These are phyloP conservation scores for Lacerta bilineata DNA, from an alignment of 2,797 vertebrate species.

Conservation along the genomic window DNA sequence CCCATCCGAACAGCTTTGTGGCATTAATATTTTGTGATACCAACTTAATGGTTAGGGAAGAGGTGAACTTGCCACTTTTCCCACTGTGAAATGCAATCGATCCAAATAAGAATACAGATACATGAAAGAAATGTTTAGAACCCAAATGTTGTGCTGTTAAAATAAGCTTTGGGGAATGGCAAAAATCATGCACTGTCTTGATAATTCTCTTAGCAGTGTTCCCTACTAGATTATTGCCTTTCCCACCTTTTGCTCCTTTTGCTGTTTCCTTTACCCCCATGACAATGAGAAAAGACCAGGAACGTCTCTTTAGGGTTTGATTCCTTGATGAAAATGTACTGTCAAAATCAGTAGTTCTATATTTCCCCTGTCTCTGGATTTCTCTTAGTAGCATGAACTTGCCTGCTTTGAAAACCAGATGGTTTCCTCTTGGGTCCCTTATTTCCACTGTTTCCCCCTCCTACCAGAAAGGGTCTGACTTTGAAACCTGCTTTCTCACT, in stretches of 20 bases:
- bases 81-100: background rate
- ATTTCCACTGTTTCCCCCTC: slow-evolving; percentile 41
- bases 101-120: background rate
- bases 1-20: background rate
- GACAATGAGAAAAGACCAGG: slow-evolving; percentile 25
- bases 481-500: slow-evolving; percentile 59
- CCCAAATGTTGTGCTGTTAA: background rate
- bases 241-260: background rate
- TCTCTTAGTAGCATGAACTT: slow-evolving; percentile 18
- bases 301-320: slow-evolving; percentile 36
- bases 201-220: background rate
- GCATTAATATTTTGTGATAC: background rate
- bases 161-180: background rate
- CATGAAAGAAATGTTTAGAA: slow-evolving; percentile 5
- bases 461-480: slow-evolving; percentile 65
- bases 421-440: slow-evolving; percentile 1
- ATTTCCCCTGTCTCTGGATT: slow-evolving; percentile 5
- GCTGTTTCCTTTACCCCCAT: background rate
- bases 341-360: slow-evolving; percentile 33
- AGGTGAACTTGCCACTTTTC: slow-evolving; percentile 3
- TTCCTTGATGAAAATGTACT: slow-evolving; percentile 50
- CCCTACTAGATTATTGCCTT: background rate
- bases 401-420: slow-evolving; percentile 64
- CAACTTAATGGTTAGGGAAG: slow-evolving; percentile 11
- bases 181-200: background rate